Conservation (phyloP, 2,888 invertebrate species). For the Slavum lentiscoides region DNA sequence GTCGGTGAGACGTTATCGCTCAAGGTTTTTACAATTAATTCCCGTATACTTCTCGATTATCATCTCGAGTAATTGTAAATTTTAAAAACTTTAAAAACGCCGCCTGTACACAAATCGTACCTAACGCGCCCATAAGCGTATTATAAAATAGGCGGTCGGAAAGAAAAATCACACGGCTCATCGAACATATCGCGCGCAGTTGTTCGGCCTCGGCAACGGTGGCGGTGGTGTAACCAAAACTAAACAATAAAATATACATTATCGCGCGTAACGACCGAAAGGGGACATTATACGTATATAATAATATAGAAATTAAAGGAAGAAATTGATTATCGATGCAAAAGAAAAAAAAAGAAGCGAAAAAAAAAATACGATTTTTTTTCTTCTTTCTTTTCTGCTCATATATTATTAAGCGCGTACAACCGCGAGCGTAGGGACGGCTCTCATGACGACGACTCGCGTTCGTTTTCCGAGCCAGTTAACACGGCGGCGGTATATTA, state of each 20-base stretch:
- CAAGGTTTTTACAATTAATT: too few species aligned
- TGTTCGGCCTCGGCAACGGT: not conserved
- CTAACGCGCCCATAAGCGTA: too few species aligned
- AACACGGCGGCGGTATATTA: slow-evolving; percentile 42
- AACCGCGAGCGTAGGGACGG: too few species aligned
- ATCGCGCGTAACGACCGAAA: not conserved
- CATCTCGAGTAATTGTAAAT: too few species aligned
- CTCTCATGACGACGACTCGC: too few species aligned
- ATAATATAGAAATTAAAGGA: slow-evolving; percentile 35
- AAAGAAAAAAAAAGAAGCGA: not conserved
- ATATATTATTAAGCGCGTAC: too few species aligned
- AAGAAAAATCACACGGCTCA: slow-evolving; percentile 23
- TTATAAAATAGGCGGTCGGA: not conserved
- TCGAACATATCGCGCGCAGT: not conserved
- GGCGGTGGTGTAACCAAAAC: too few species aligned
- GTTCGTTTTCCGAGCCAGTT: slow-evolving; percentile 49
- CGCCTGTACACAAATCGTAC: too few species aligned
- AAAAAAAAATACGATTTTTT: not conserved
- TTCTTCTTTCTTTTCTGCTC: not conserved
- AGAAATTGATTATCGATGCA: slow-evolving; percentile 51
- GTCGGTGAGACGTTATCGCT: too few species aligned
- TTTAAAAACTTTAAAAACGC: too few species aligned
- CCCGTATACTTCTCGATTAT: too few species aligned
- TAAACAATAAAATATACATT: slow-evolving; percentile 23
- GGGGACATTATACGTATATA: not conserved